phyloP scores from a whole-genome alignment of 2,797 vertebrate genomes.

The Muscicapa comitata region DNA sequence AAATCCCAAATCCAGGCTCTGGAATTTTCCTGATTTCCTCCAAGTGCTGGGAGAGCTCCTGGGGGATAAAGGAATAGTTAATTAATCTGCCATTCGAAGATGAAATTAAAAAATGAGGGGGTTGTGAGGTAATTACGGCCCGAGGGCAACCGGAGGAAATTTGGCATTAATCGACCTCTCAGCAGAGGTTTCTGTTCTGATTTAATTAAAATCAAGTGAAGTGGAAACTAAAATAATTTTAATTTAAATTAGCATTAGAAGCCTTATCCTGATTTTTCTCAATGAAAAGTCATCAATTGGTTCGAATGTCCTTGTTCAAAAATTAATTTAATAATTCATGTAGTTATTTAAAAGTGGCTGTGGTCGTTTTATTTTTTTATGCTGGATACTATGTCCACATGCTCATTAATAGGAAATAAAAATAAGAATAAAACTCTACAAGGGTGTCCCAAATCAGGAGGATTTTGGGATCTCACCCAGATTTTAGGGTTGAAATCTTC shows the following conservation, averaged over 20 bases:
- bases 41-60: accelerated
- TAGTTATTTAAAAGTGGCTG: accelerated
- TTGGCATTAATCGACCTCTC: not conserved
- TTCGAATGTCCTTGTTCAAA: accelerated
- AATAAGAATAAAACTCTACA: not conserved
- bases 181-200: not conserved
- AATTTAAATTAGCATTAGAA: accelerated
- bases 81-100: not conserved
- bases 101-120: not conserved
- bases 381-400: not conserved
- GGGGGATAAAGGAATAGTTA: not conserved
- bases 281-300: not conserved
- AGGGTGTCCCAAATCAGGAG: not conserved
- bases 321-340: not conserved
- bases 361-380: accelerated
- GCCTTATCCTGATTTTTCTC: accelerated
- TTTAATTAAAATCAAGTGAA: not conserved
- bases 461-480: not conserved
- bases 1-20: not conserved
- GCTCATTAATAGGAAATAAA: not conserved
- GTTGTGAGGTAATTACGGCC: not conserved
- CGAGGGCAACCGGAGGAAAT: not conserved
- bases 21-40: not conserved
- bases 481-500: not conserved
- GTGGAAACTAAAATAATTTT: not conserved